Evolutionary conservation across 2,888 invertebrate genomes (phyloP).

Genomic region (Keiferia lycopersicella): DNA sequence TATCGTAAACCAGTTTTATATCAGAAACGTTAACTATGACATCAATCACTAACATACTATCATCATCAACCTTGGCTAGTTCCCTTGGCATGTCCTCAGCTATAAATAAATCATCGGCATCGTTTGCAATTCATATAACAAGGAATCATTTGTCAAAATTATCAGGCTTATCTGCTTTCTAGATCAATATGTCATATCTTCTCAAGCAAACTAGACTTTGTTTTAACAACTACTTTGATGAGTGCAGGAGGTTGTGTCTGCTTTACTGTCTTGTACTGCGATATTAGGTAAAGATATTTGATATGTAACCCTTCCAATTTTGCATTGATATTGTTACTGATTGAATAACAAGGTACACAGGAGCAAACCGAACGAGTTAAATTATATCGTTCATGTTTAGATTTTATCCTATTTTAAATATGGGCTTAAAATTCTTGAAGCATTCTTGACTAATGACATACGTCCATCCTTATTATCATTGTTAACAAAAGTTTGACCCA

Average conservation of each 20-base stretch:
- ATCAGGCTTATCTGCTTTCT: neutral
- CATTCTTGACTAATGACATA: neutral
- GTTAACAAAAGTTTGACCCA: constrained; percentile 23
- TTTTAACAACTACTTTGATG: neutral
- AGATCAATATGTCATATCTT: neutral
- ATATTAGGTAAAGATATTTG: too few species aligned
- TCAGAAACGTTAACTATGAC: neutral
- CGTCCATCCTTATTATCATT: neutral
- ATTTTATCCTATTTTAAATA: neutral
- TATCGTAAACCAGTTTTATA: neutral
- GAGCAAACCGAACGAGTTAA: too few species aligned
- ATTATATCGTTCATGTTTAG: too few species aligned
- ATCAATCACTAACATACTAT: constrained; percentile 6
- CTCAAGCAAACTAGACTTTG: neutral
- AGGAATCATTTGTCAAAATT: neutral
- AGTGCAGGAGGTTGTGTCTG: neutral
- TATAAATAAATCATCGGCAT: constrained; percentile 1
- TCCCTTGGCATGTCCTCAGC: constrained; percentile 1
- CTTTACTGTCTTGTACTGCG: neutral
- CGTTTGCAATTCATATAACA: constrained; percentile 10
- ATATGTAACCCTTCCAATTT: too few species aligned
- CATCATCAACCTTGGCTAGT: constrained; percentile 15
- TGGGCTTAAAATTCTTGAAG: neutral
- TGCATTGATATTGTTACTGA: too few species aligned
- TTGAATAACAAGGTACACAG: too few species aligned